These are phyloP conservation scores for Melanaphis sacchari DNA, from an alignment of 1,140 invertebrate species.

Conservation along the genomic window DNA sequence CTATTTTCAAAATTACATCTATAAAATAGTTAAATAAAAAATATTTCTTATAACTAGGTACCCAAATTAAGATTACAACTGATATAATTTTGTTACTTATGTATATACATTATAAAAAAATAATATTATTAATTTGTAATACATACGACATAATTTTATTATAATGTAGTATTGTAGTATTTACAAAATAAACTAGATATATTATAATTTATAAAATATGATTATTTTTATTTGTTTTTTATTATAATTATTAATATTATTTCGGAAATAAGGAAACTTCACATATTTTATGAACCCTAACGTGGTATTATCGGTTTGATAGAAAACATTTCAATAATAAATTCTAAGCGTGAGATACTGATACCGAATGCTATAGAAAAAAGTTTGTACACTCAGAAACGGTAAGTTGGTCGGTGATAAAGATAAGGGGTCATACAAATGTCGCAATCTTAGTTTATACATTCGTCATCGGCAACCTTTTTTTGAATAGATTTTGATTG, in stretches of 20 bases:
- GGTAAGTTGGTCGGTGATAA: background rate
- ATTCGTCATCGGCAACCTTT: conserved; percentile 15
- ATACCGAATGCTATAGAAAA: background rate
- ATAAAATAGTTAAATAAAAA: too few species aligned
- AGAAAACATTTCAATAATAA: background rate
- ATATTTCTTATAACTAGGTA: too few species aligned
- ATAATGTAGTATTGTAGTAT: too few species aligned
- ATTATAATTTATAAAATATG: too few species aligned
- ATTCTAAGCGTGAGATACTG: background rate
- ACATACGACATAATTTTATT: background rate
- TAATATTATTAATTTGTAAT: background rate
- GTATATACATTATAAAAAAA: too few species aligned
- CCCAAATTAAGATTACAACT: too few species aligned
- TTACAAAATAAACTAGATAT: too few species aligned
- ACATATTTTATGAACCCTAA: background rate
- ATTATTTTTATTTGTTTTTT: background rate
- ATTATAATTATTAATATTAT: background rate
- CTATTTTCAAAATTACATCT: too few species aligned
- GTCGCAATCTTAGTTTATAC: background rate
- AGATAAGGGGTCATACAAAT: background rate
- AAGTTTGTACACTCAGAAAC: background rate
- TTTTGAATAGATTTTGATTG: conserved; percentile 39
- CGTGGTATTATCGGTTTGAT: background rate
- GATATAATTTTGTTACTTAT: too few species aligned
- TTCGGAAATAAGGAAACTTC: background rate